A percentile compares a stretch with the other conserved stretches of the same genome.
These are phyloP conservation scores for Sinhomidia bicolor DNA, from an alignment of 2,888 invertebrate species.

Conservation along the genomic window DNA sequence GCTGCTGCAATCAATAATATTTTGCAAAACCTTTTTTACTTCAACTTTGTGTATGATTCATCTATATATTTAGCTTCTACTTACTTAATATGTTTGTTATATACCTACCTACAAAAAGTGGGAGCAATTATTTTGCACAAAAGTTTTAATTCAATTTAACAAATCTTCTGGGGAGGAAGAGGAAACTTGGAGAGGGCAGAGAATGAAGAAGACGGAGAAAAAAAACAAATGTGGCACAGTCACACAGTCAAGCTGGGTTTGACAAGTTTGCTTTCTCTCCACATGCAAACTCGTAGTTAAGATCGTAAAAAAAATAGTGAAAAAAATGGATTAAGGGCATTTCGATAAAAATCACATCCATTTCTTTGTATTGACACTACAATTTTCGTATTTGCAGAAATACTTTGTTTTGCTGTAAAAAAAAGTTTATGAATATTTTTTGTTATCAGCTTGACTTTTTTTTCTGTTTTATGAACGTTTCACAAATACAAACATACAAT, in stretches of 20 bases:
- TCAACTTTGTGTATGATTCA: too few relatives aligned
- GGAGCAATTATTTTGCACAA: background rate
- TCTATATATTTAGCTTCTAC: too few relatives aligned
- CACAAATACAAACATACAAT: background rate
- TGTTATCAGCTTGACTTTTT: conserved; percentile 27
- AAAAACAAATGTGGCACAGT: too few relatives aligned
- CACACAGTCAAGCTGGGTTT: background rate
- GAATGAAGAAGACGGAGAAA: background rate
- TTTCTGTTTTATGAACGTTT: background rate
- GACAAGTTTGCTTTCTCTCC: background rate
- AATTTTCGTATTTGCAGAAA: conserved; percentile 68
- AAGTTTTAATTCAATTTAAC: conserved; percentile 67
- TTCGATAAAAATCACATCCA: conserved; percentile 61
- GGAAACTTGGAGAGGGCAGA: conserved; percentile 19
- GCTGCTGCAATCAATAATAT: too few relatives aligned
- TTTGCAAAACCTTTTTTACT: too few relatives aligned
- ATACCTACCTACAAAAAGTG: background rate
- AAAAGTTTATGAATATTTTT: conserved; percentile 32
- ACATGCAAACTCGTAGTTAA: conserved; percentile 71
- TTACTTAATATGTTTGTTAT: too few relatives aligned
- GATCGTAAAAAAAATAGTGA: conserved; percentile 43
- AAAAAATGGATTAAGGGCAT: conserved; percentile 62
- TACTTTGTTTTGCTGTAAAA: conserved; percentile 29
- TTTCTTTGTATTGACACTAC: conserved; percentile 64
- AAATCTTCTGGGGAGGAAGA: conserved; percentile 39